Evolutionary conservation across 2,888 invertebrate species (phyloP), one percentile per base, ranked within the genome.

Genomic region (Hydropsyche betteni): DNA sequence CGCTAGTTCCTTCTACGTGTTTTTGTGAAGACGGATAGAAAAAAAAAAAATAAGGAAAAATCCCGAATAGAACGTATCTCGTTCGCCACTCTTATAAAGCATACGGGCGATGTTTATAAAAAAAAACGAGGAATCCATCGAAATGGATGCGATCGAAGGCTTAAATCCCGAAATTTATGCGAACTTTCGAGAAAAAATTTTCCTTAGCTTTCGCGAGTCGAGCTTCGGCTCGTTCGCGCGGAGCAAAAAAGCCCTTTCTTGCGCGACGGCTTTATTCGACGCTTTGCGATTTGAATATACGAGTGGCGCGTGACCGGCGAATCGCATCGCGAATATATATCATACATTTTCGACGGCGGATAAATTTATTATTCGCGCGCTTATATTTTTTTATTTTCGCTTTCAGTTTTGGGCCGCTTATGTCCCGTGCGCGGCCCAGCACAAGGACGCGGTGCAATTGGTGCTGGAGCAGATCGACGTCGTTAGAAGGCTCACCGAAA

Each of bases 361-460:
- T 10, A 44, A 44, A 44, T 44, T 44, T 44, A 44, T 44, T 6
- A 8, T 8, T 44, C 44, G 10, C 2, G 10, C 2, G 24, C 24
- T 24, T 24, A 24, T 24, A 24, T 24, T 24, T 24, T n/a, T 72
- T 50, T 36, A 64, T 38, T 69, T 76, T 79, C 77, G 81, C 79
- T 86, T 86, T 24, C 86, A 93, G 92, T 91, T 92, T 83, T 93
- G 92, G 92, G 91, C 91, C 3, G 91, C 91, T 5, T 93, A 91
- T 82, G 91, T 91, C 69, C 89, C 89, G n/a, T 93, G 93, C 81
- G 89, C 88, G 81, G 88, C 91, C 16, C 92, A 92, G 82, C 89
- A 90, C 83, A 89, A 90, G 80, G 92, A 93, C 81, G 91, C 92
- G 10, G 91, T 92, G 70, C 90, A 91, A 81, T 84, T 90, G 80